Conservation (phyloP, 2,113 vertebrate genomes). For the Laticauda laticaudata region DNA sequence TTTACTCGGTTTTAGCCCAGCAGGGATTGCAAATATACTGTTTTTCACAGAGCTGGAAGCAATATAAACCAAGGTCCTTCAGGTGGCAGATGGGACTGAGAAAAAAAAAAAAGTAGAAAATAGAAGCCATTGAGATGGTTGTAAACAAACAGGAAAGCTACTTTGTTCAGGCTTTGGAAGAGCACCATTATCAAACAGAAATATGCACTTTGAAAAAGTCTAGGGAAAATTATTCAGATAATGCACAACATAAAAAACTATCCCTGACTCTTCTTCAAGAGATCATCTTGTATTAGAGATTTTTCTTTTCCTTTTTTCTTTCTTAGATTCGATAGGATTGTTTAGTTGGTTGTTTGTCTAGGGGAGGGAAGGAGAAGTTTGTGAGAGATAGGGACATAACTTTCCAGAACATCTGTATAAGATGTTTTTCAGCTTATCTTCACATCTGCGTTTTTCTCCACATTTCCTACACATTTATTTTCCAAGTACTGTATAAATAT, state of each 20-base stretch:
- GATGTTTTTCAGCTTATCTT: neutral
- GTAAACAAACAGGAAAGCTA: neutral
- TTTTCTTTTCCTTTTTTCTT: neutral
- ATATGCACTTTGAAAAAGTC: neutral
- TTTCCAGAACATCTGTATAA: neutral
- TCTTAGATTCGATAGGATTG: too few species aligned
- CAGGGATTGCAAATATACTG: neutral
- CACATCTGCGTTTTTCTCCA: neutral
- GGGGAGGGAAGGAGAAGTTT: neutral
- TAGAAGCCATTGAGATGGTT: neutral
- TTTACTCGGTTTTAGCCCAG: neutral
- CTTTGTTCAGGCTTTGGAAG: neutral
- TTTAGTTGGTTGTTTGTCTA: neutral
- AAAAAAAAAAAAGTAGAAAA: neutral
- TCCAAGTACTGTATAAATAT: neutral
- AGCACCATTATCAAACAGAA: neutral
- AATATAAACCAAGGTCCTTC: neutral
- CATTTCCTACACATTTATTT: neutral
- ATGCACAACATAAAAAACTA: neutral
- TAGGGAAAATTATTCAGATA: too few species aligned
- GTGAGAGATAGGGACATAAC: neutral
- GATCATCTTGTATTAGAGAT: neutral
- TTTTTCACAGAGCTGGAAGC: neutral
- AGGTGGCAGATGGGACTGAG: neutral
- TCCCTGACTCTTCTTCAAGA: neutral